Base-by-base conservation (phyloP, 2,888 invertebrate species). In the Ommatoiulus sabulosus region DNA sequence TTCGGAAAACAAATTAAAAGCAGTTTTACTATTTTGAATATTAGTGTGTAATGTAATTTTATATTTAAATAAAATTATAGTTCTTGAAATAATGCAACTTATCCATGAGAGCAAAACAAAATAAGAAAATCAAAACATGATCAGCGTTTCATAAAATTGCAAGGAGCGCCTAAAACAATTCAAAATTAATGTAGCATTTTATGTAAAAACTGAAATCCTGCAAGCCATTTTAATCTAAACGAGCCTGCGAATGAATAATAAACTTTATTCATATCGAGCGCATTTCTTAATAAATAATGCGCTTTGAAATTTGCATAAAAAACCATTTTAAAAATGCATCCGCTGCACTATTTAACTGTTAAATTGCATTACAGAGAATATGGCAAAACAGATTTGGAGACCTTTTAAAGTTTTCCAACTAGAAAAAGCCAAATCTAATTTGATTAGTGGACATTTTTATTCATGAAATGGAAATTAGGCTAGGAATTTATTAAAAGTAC, bases 401-500 rank as follows among this genome's bases (percentile, higher is more conserved):
- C 24, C 24, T 4, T 1, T 24, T 8, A 63, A 63, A 20, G 12
- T 48, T 63, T 52, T 1, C 15, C 12, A 15, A 15, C 12, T 52
- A n/a, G 10, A 57, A 63, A 63, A 63, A 63, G 17, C n/a, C 6
- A n/a, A 3, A 48, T 48, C 48, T 12, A 48, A 7, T n/a, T 15
- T 63, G 63, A 5, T 63, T 0, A 63, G n/a, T 17, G n/a, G 63
- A 57, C 57, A 57, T 57, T 57, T 15, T 57, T 10, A 63, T 63
- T 63, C n/a, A 63, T 63, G 63, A 63, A 63, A n/a, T 63, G 63
- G n/a, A n/a, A 63, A 63, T 63, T 63, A n/a, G 10, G 3, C 57
- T n/a, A n/a, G 57, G 57, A n/a, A n/a, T n/a, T n/a, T n/a, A n/a
- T n/a, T n/a, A n/a, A n/a, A n/a, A n/a, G n/a, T n/a, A n/a, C 0